Percentiles rank a stretch among this genome's conserved stretches.
Evolutionary conservation across 2,888 invertebrate genomes (phyloP).

Genomic region (Drosophila kanekoi): DNA sequence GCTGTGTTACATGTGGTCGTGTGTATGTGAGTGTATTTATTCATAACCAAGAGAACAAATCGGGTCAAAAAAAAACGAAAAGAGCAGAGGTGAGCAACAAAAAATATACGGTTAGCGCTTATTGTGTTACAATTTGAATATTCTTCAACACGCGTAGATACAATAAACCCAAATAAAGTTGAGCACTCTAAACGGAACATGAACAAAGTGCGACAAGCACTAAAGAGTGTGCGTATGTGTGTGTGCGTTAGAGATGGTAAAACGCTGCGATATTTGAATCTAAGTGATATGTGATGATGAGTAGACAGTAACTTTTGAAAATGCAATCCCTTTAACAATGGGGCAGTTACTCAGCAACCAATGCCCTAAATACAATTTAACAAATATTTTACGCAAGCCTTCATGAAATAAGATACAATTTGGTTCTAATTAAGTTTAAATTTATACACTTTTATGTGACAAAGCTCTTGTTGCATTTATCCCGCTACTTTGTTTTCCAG

Average conservation of each 20-base stretch:
- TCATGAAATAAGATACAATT: too few relatives aligned
- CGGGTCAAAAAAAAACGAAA: not conserved
- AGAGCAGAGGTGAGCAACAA: not conserved
- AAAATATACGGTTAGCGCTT: not conserved
- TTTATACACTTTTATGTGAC: too few relatives aligned
- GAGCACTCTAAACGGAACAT: slow-evolving; percentile 31
- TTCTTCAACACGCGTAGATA: slow-evolving; percentile 4
- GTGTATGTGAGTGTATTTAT: slow-evolving; percentile 56
- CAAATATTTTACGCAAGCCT: too few relatives aligned
- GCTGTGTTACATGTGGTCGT: slow-evolving; percentile 42
- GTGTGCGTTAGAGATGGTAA: slow-evolving; percentile 37
- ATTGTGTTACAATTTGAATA: slow-evolving; percentile 6
- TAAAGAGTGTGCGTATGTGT: slow-evolving; percentile 24
- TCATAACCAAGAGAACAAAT: slow-evolving; percentile 50
- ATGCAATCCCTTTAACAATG: too few relatives aligned
- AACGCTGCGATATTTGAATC: slow-evolving; percentile 4
- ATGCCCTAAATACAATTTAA: not conserved
- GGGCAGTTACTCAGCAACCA: not conserved
- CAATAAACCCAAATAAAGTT: slow-evolving; percentile 4
- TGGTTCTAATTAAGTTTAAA: too few relatives aligned
- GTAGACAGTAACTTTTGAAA: slow-evolving; percentile 1
- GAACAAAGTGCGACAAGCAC: slow-evolving; percentile 49
- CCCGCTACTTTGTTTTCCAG: not conserved
- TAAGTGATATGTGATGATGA: not conserved
- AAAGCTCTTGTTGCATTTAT: not conserved